Percentiles rank a stretch among this genome's conserved stretches.
phyloP scores from a whole-genome alignment of 2,888 invertebrate genomes.

The Agriopis marginaria region DNA sequence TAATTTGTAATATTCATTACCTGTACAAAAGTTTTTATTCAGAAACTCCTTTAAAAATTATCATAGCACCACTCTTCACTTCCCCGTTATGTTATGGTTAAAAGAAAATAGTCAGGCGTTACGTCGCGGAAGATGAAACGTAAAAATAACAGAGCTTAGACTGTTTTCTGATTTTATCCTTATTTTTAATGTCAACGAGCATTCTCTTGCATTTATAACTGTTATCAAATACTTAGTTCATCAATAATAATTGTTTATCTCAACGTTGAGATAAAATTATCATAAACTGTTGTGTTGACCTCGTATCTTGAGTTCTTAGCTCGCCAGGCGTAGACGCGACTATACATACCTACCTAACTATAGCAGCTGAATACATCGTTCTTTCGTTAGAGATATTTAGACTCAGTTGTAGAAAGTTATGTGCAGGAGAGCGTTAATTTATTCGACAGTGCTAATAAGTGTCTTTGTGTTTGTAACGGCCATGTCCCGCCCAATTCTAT shows the following conservation, averaged over 20 bases:
- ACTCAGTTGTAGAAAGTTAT: not conserved
- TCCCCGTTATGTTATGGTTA: not conserved
- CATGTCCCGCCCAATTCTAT: constrained; percentile 87
- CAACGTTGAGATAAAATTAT: constrained; percentile 26
- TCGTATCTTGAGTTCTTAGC: constrained; percentile 9
- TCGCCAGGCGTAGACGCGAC: constrained; percentile 8
- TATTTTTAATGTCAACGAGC: not conserved
- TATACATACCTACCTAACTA: too few relatives aligned
- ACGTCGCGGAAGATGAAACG: not conserved
- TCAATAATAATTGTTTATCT: constrained; percentile 23
- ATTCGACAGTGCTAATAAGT: constrained; percentile 1
- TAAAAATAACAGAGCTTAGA: constrained; percentile 1
- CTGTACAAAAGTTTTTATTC: not conserved
- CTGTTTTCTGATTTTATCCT: not conserved
- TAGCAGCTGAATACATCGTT: constrained; percentile 9
- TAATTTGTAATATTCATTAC: not conserved
- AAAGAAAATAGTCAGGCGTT: not conserved
- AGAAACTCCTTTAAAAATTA: not conserved
- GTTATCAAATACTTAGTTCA: constrained; percentile 6
- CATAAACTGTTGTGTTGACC: constrained; percentile 19
- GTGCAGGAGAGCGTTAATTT: not conserved
- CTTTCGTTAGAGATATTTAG: not conserved
- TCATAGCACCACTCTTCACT: not conserved
- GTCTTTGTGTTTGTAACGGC: constrained; percentile 9
- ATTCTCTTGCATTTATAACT: not conserved